These are phyloP conservation scores for Peromyscus aztecus DNA, from an alignment of 2,797 vertebrate genomes.

Conservation along the genomic window DNA sequence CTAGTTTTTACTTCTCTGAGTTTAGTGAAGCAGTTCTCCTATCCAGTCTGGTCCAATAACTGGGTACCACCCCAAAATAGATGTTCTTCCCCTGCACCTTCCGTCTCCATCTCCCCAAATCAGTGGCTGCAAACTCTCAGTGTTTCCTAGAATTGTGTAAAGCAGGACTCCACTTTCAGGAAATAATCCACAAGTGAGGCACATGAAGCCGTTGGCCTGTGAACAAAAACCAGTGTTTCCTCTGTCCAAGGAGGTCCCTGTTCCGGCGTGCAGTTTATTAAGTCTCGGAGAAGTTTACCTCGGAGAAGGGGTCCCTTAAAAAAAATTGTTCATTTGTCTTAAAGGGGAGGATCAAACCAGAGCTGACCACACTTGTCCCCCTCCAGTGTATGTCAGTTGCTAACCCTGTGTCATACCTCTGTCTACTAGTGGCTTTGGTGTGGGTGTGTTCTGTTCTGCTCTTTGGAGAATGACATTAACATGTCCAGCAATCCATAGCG, in stretches of 20 bases:
- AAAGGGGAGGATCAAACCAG: neutral
- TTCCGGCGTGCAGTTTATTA: neutral
- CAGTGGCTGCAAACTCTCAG: neutral
- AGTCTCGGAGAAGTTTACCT: slow-evolving; percentile 33
- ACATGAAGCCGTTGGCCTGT: neutral
- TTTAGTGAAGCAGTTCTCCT: neutral
- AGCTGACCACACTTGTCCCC: neutral
- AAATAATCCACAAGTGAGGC: neutral
- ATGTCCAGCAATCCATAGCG: neutral
- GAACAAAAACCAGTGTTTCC: slow-evolving; percentile 2
- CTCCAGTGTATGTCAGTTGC: neutral
- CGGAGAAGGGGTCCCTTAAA: neutral
- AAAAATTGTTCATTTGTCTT: neutral
- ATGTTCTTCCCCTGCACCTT: neutral
- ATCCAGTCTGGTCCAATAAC: neutral
- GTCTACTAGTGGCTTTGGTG: neutral
- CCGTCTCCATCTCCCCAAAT: neutral
- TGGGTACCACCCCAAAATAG: neutral
- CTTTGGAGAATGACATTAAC: neutral
- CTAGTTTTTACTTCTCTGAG: slow-evolving; percentile 42
- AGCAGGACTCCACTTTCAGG: slow-evolving; percentile 53
- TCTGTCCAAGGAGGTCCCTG: slow-evolving; percentile 20
- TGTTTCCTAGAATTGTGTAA: slow-evolving; percentile 23
- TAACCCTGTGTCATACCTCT: neutral
- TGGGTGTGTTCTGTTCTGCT: slow-evolving; percentile 17